Evolutionary conservation across 2,113 vertebrate genomes (phyloP), one percentile per base, ranked within the genome.

Genomic region (Platysternon megacephalum): DNA sequence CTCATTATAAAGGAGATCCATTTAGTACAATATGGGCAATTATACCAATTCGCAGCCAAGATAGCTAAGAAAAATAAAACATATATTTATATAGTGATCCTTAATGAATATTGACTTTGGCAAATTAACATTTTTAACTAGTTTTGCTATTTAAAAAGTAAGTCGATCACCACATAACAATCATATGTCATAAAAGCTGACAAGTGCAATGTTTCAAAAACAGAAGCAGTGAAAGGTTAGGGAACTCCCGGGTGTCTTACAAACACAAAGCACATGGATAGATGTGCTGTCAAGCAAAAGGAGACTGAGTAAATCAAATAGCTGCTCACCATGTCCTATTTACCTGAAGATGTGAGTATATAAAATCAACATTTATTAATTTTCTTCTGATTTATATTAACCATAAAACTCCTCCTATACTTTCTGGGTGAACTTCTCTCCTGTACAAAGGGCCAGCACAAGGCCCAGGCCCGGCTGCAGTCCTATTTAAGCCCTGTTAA

Each of bases 61-160:
- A 52, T 52, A 5, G 12, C 28, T 79, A 83, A 93, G 49, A 95
- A 94, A 89, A 85, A 2, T 32, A 86, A 84, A 95, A n/a, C 8
- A 17, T 16, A 42, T 52, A 5, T 58, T 94, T 91, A 89, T 49
- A 84, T 85, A 89, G 26, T 88, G 6, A 35, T 93, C 53, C 29
- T 74, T 94, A 58, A 80, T 84, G 28, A 94, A 79, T 84, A 1
- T 87, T 96, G 90, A 35, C 80, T 55, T 91, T 95, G 87, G 55
- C 28, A 93, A 87, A 79, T 84, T 89, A 88, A 78, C 28, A 51
- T 85, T 95, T 96, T 49, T 87, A 93, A 53, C 16, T 52, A 35
- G 21, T 24, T 72, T 78, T 85, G 91, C 35, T 7, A 58, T 81
- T 96, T 95, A 88, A 2, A 65, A 65, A 61, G 39, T 79, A 68